These are phyloP conservation scores for Zosterops pallidus DNA, from an alignment of 2,113 vertebrate species.

Conservation along the genomic window DNA sequence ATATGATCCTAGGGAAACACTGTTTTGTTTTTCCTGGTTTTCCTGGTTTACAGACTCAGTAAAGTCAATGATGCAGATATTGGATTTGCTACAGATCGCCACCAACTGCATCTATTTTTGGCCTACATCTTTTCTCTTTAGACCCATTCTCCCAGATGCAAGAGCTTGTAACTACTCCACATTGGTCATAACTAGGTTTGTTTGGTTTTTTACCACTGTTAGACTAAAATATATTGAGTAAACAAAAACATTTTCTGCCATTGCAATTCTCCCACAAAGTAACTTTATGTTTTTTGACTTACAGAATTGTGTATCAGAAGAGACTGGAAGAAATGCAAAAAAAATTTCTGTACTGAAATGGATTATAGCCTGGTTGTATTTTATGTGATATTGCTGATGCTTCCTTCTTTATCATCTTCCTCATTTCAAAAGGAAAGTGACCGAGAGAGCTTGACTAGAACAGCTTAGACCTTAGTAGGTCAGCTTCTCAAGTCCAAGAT, in stretches of 20 bases:
- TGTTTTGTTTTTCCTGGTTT: neutral
- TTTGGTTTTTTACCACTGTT: neutral
- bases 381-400: neutral
- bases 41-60: neutral
- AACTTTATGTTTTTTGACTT: neutral
- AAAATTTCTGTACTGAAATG: neutral
- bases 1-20: neutral
- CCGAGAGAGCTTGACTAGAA: neutral
- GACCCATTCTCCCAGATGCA: neutral
- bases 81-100: neutral
- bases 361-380: neutral
- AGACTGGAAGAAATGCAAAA: neutral
- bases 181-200: neutral
- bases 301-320: neutral
- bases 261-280: neutral
- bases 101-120: neutral
- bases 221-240: neutral
- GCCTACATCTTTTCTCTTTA: neutral
- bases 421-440: neutral
- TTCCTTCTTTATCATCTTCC: neutral
- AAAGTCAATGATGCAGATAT: neutral
- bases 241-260: neutral
- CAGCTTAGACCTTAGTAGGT: neutral
- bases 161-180: neutral
- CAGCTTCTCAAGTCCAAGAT: fast-evolving